Evolutionary conservation across 2,113 vertebrate genomes (phyloP).

Genomic region (Protobothrops mucrosquamatus): DNA sequence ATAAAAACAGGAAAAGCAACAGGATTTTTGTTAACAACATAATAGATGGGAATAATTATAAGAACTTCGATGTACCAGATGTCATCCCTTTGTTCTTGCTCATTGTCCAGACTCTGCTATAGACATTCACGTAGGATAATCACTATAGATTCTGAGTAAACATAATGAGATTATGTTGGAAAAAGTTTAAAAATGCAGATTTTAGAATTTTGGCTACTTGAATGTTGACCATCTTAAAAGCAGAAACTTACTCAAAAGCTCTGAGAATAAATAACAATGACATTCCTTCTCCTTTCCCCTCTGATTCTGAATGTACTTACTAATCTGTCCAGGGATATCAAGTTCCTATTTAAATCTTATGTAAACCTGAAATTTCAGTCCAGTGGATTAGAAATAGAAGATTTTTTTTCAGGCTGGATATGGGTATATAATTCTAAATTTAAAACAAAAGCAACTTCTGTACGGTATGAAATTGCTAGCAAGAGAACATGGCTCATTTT

Average conservation of each 20-base stretch:
- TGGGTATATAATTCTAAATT: conserved; percentile 58
- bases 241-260: not conserved
- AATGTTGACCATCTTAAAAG: not conserved
- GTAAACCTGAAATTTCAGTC: conserved; percentile 54
- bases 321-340: conserved; percentile 31
- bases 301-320: not conserved
- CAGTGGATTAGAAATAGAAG: conserved; percentile 58
- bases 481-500: conserved; percentile 56
- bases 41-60: not conserved
- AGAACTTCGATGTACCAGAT: not conserved
- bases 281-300: not conserved
- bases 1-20: not conserved
- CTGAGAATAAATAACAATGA: not conserved
- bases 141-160: not conserved
- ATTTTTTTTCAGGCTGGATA: conserved; percentile 36
- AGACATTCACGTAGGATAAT: not conserved
- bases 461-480: conserved; percentile 49
- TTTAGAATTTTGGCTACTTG: not conserved
- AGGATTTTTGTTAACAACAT: not conserved
- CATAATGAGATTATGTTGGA: not conserved
- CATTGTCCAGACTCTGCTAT: not conserved
- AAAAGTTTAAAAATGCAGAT: not conserved
- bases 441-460: conserved; percentile 45
- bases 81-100: not conserved
- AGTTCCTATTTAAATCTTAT: conserved; percentile 46